Percentiles rank a stretch among this genome's conserved stretches.
These are phyloP conservation scores for Oreochromis spilurus DNA, from an alignment of 2,113 vertebrate genomes.

Conservation along the genomic window DNA sequence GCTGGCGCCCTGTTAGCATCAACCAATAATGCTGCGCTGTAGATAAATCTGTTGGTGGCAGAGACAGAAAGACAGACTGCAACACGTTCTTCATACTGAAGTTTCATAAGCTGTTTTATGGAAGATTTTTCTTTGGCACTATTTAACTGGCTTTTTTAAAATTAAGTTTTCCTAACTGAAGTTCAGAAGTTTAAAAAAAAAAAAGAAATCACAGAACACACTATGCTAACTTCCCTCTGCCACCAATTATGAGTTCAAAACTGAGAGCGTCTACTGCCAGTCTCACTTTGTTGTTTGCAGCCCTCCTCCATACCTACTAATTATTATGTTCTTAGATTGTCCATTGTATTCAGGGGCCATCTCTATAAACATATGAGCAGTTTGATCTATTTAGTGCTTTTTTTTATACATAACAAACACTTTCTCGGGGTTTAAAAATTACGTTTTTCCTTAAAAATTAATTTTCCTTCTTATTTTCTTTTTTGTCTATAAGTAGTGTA, in stretches of 20 bases:
- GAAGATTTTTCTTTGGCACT: not conserved
- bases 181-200: not conserved
- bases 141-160: not conserved
- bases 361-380: not conserved
- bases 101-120: not conserved
- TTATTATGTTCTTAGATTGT: not conserved
- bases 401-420: not conserved
- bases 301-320: not conserved
- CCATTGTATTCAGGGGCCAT: not conserved
- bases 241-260: not conserved
- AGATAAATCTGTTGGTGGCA: not conserved
- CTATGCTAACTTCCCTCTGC: not conserved
- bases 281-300: not conserved
- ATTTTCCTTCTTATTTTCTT: accelerated
- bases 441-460: accelerated
- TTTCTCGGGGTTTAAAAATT: not conserved
- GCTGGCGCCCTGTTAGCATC: slow-evolving; percentile 46
- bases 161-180: not conserved
- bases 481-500: not conserved
- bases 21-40: not conserved
- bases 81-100: not conserved
- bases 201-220: not conserved
- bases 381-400: not conserved
- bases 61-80: not conserved
- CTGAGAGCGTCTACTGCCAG: not conserved